These are phyloP conservation scores for Alviniconcha marisindica DNA, from an alignment of 1,140 invertebrate species.

Conservation along the genomic window DNA sequence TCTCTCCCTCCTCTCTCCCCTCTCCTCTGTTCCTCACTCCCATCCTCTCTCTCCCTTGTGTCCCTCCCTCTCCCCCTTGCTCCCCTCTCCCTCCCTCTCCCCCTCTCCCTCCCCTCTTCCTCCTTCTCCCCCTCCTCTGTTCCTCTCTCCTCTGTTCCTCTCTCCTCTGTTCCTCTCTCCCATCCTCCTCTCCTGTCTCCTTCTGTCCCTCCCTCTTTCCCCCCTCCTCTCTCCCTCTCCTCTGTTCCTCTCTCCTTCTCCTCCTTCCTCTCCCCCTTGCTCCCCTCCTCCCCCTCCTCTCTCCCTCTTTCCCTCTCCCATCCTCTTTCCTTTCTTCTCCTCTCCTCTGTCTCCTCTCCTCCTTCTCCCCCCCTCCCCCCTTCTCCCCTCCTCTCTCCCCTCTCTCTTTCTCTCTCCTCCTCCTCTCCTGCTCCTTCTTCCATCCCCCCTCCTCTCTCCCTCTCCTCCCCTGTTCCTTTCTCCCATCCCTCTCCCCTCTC, in stretches of 20 bases:
- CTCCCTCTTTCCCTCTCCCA: conserved; percentile 25
- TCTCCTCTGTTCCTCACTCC: not conserved
- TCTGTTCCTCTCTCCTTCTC: conserved; percentile 12
- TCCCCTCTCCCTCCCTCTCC: not conserved
- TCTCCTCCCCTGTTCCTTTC: no score
- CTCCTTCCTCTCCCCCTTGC: not conserved
- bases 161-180: conserved; percentile 17
- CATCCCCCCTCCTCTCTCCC: no score
- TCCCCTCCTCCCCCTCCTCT: not conserved
- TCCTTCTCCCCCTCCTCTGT: no score
- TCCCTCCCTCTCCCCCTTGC: conserved; percentile 28
- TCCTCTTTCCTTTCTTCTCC: conserved; percentile 29
- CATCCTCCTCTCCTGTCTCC: no score
- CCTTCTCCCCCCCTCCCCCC: not conserved
- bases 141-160: conserved; percentile 28
- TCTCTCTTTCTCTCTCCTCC: no score
- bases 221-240: conserved; percentile 2
- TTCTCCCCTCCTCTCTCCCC: no score
- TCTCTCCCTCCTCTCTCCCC: not conserved
- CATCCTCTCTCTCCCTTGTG: conserved; percentile 11
- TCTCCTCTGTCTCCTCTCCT: conserved; percentile 9
- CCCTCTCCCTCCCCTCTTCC: conserved; percentile 37
- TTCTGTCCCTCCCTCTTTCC: conserved; percentile 31
- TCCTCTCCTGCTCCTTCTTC: no score
- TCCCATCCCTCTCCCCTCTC: not conserved